phyloP scores from a whole-genome alignment of 2,888 invertebrate species.

The Smittia aterrima region DNA sequence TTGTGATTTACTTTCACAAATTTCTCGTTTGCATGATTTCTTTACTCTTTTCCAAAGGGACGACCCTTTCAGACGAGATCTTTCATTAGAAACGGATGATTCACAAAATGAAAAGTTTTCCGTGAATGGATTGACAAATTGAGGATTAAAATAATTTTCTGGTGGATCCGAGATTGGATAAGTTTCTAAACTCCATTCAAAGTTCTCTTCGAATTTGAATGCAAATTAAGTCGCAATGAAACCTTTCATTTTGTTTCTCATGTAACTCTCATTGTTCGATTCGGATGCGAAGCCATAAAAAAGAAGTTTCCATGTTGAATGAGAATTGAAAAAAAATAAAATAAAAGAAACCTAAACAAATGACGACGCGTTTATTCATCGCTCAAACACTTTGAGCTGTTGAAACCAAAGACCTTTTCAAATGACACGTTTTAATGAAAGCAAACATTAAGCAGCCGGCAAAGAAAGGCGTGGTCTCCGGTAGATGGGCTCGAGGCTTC shows the following conservation, averaged over 20 bases:
- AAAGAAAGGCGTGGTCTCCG: constrained; percentile 2
- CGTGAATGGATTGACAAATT: background rate
- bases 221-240: no score
- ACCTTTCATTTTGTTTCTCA: no score
- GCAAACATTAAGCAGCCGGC: background rate
- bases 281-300: background rate
- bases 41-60: background rate
- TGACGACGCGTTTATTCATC: constrained; percentile 4
- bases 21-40: background rate
- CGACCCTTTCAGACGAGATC: background rate
- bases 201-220: background rate
- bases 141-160: constrained; percentile 19
- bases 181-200: no score
- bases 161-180: background rate
- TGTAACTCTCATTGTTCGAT: no score
- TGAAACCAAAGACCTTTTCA: constrained; percentile 1
- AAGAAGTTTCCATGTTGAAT: no score
- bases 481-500: background rate
- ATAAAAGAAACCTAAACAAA: no score
- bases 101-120: background rate
- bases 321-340: no score
- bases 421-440: constrained; percentile 3
- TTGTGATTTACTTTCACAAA: constrained; percentile 30
- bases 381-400: background rate
- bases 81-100: background rate